A percentile compares a stretch with the other conserved stretches of the same genome.
phyloP scores from a whole-genome alignment of 2,888 invertebrate species.

The Heliothis peltigera region DNA sequence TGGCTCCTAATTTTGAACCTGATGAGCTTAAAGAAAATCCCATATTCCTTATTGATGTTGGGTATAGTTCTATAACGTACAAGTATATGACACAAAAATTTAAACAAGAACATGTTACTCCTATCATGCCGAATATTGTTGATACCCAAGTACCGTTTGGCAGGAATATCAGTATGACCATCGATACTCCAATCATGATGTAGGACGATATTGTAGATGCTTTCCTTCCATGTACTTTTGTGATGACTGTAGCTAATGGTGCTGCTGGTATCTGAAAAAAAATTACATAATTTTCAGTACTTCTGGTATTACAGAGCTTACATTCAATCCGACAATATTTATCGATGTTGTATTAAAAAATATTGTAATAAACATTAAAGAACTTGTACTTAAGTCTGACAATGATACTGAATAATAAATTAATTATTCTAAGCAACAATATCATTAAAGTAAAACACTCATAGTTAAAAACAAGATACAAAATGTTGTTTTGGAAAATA shows the following conservation, averaged over 20 bases:
- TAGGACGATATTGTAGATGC: conserved; percentile 57
- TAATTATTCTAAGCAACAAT: no score
- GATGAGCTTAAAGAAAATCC: conserved; percentile 69
- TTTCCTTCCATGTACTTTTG: conserved; percentile 69
- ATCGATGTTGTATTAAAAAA: no score
- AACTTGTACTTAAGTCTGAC: no score
- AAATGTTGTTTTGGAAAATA: no score
- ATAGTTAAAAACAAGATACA: no score
- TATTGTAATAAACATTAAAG: no score
- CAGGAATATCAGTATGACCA: conserved; percentile 66
- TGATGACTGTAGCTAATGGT: conserved; percentile 63
- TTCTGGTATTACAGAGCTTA: no score
- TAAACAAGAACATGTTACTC: conserved; percentile 56
- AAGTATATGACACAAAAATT: conserved; percentile 68
- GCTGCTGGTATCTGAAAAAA: conserved; percentile 70
- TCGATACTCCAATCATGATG: conserved; percentile 58
- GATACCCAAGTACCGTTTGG: conserved; percentile 65
- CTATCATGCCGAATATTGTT: conserved; percentile 64
- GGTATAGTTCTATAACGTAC: conserved; percentile 74
- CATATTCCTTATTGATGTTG: conserved; percentile 77
- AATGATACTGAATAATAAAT: no score
- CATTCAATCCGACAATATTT: no score
- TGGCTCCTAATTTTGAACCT: conserved; percentile 73
- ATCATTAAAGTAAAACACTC: no score
- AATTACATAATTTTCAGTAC: conserved; percentile 2